Base-by-base conservation (phyloP, 2,888 invertebrate species). In the Trisateles emortualis region DNA sequence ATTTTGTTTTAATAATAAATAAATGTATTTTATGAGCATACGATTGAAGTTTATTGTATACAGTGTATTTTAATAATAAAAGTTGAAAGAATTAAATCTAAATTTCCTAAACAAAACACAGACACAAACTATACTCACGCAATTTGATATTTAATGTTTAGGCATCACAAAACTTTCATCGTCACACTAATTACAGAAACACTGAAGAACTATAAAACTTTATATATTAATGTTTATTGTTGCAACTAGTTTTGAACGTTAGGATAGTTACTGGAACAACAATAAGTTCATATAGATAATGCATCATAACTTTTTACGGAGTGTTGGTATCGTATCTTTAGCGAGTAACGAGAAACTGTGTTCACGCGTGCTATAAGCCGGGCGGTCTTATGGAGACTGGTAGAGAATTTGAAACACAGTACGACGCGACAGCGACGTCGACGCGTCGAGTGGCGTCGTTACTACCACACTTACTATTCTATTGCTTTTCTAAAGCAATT, bases 361-460 rank as follows among this genome's bases (percentile, higher is more conserved):
- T 52, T 36, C 53, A 68, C 75, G 80, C 89, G 87, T 84, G 85
- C 72, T 77, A 62, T 79, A 65, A 72, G 68, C 56, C 60, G 60
- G 79, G 76, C 83, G 84, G 74, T 71, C 81, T 76, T 76, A 79
- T 77, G 64, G 76, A 79, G 79, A 89, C 88, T 88, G 81, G 47
- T 32, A 33, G 61, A 44, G 16, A 39, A 38, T 4, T 40, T 36
- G 16, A 33, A 11, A 17, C 48, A 52, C 47, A 46, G n/a, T 17
- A 42, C 49, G 30, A 32, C 36, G 43, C 38, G 47, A 26, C 26
- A 8, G 30, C 39, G 35, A 10, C 29, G 40, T 22, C 38, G 30
- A 17, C 51, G 33, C 16, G 30, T 13, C 14, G 22, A 4, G 17
- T 11, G 41, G 39, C 42, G 19, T 40, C 5, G 44, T 52, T 51